Evolutionary conservation across 2,888 invertebrate genomes (phyloP), one percentile per base, ranked within the genome.

Genomic region (Eledona agricola): DNA sequence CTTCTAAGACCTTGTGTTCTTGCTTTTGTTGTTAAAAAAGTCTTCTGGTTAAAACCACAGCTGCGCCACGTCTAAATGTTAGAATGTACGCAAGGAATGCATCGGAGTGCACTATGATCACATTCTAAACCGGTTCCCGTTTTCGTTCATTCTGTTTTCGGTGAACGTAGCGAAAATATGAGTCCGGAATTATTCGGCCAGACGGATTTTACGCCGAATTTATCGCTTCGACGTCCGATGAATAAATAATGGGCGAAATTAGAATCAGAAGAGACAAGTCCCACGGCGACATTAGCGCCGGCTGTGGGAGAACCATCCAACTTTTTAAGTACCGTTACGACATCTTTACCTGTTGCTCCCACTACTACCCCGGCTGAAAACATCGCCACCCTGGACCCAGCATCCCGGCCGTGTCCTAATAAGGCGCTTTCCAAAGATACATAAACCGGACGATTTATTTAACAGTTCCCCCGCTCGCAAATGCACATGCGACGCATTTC

Each of bases 261-360:
- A 26, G 28, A 51, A 43, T 12, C 23, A 11, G 26, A 13, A 15
- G 28, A 29, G 40, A 23, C 12, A 17, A 7, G n/a, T n/a, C n/a
- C n/a, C n/a, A 42, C 11, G 19, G 58, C 63, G 57, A 69, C 61
- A 65, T 70, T 70, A 70, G 70, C 72, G 74, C 73, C 74, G 71
- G 70, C 75, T 72, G 69, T 71, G 64, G 70, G 63, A 56, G 55
- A 67, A 72, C 63, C 65, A 55, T 56, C 46, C 68, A 71, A 75
- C 72, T 70, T 64, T n/a, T 65, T 66, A 64, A 65, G 57, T 61
- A 60, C 58, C 49, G 59, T 62, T 63, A 62, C 60, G 60, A 61
- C 63, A 61, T 66, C 63, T 66, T 64, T 70, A 72, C 73, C 72
- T 73, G 73, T 73, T 73, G 73, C 52, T 52, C 64, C 56, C 15